A percentile compares a stretch with the other conserved stretches of the same genome.
Conservation (phyloP, 2,888 invertebrate species). For the Notocelia uddmanniana region DNA sequence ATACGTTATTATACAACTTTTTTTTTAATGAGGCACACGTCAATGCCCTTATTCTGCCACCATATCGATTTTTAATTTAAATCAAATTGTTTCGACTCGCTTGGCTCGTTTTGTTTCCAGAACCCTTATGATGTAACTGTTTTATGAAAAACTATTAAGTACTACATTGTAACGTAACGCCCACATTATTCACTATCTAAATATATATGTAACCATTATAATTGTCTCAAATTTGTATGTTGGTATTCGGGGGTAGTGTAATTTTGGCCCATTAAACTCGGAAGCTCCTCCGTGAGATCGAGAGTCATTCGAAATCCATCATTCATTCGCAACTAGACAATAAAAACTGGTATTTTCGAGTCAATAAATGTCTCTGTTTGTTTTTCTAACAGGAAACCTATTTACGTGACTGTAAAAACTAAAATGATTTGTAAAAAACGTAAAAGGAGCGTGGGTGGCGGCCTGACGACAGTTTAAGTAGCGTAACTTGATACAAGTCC, state of each 20-base stretch:
- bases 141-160: too few relatives aligned
- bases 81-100: too few relatives aligned
- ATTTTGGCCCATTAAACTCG: constrained; percentile 63
- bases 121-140: too few relatives aligned
- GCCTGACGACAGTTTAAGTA: constrained; percentile 84
- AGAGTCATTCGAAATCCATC: constrained; percentile 80
- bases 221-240: background rate
- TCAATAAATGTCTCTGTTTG: constrained; percentile 82
- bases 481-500: constrained; percentile 79
- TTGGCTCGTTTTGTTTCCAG: too few relatives aligned
- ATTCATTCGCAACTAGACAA: constrained; percentile 80
- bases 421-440: constrained; percentile 75
- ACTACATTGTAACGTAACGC: too few relatives aligned
- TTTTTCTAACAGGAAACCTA: constrained; percentile 85
- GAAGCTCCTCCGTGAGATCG: constrained; percentile 70
- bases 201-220: background rate
- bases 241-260: constrained; percentile 46
- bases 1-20: too few relatives aligned
- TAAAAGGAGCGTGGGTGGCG: constrained; percentile 78
- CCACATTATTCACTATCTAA: too few relatives aligned
- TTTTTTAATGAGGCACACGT: too few relatives aligned
- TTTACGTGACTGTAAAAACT: constrained; percentile 67
- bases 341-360: constrained; percentile 73
- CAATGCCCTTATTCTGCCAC: too few relatives aligned
- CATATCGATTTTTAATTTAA: too few relatives aligned